Evolutionary conservation across 2,888 invertebrate species (phyloP).

Genomic region (Cerastis leucographa): DNA sequence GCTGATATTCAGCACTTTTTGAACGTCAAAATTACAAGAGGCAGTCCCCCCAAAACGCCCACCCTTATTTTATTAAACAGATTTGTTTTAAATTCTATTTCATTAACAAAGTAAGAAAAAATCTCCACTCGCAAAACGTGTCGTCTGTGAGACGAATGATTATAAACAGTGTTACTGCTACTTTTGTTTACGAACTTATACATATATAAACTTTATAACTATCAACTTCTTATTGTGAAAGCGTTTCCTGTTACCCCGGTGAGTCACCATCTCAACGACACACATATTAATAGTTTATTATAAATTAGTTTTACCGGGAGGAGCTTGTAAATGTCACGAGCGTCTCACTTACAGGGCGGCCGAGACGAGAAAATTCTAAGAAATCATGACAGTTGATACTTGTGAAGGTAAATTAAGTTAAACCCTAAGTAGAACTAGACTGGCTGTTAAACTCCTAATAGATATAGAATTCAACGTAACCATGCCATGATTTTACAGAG

Average conservation of each 20-base stretch:
- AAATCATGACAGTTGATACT: conserved; percentile 21
- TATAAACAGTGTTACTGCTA: background rate
- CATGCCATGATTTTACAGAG: background rate
- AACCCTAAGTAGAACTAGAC: background rate
- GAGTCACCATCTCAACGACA: conserved; percentile 36
- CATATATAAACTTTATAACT: conserved; percentile 7
- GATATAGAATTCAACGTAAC: background rate
- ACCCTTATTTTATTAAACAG: no score
- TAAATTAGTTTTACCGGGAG: conserved; percentile 48
- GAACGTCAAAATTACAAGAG: no score
- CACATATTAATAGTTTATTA: conserved; percentile 37
- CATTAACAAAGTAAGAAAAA: background rate
- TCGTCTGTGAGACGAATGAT: background rate
- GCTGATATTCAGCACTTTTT: no score
- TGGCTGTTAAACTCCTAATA: background rate
- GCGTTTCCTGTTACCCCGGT: conserved; percentile 16
- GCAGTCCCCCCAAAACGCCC: no score
- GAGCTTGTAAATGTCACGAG: conserved; percentile 43
- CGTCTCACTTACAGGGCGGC: background rate
- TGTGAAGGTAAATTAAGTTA: conserved; percentile 19
- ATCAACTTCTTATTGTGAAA: conserved; percentile 16
- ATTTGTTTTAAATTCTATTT: no score
- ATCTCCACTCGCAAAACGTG: background rate
- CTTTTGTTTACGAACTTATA: background rate
- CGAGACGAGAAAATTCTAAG: conserved; percentile 28